phyloP scores from a whole-genome alignment of 2,888 invertebrate genomes.

The Synergus itoensis region DNA sequence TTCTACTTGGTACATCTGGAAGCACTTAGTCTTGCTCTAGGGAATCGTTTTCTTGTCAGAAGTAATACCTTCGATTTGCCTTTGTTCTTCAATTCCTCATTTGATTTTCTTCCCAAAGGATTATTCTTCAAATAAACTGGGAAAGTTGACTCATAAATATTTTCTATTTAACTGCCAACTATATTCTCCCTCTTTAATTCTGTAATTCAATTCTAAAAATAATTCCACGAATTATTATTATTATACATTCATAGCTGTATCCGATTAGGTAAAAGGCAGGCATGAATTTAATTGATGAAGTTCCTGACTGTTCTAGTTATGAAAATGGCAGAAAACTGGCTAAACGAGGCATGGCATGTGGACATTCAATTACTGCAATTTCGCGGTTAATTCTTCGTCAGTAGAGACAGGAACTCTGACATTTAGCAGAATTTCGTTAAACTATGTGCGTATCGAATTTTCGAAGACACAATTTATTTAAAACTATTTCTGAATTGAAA shows the following conservation, averaged over 20 bases:
- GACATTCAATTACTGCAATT: constrained; percentile 21
- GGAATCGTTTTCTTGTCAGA: constrained; percentile 1
- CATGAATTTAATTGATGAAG: constrained; percentile 31
- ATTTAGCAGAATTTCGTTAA: neutral
- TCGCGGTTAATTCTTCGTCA: constrained; percentile 5
- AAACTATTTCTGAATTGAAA: too few relatives aligned
- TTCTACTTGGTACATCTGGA: constrained; percentile 28
- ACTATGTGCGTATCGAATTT: neutral
- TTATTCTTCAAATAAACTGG: neutral
- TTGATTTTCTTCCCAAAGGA: neutral
- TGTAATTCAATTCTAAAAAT: neutral
- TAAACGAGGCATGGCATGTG: constrained; percentile 20
- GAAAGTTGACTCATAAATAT: neutral
- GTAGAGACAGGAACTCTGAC: neutral
- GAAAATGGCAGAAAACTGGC: constrained; percentile 23
- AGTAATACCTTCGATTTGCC: constrained; percentile 1
- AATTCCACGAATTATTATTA: neutral
- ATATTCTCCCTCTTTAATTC: neutral
- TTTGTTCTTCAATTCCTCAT: neutral
- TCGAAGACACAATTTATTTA: neutral
- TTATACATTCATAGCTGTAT: neutral
- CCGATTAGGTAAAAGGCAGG: constrained; percentile 3
- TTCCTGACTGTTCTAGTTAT: constrained; percentile 14
- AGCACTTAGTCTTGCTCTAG: constrained; percentile 19
- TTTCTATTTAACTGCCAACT: neutral